These are phyloP conservation scores for Lindbergichthys nudifrons DNA, from an alignment of 2,797 vertebrate species.

Conservation along the genomic window DNA sequence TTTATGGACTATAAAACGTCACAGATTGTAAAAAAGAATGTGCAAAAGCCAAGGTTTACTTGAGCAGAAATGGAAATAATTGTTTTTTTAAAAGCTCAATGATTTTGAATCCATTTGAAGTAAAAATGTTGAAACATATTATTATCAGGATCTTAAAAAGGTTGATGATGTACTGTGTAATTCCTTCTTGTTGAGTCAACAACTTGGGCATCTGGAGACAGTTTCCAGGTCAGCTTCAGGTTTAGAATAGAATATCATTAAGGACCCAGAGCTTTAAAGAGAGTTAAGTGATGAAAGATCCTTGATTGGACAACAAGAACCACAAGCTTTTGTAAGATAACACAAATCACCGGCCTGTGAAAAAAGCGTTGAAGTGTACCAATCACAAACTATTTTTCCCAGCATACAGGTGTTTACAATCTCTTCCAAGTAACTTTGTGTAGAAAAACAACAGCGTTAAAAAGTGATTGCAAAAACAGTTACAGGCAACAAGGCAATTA, in stretches of 20 bases:
- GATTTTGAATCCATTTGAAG: slow-evolving; percentile 7
- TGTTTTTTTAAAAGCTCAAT: neutral
- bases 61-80: slow-evolving; percentile 29
- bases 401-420: slow-evolving; percentile 77
- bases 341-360: slow-evolving; percentile 45
- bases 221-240: slow-evolving; percentile 61
- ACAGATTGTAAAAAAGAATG: slow-evolving; percentile 54
- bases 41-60: slow-evolving; percentile 38
- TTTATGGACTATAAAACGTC: slow-evolving; percentile 47
- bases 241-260: slow-evolving; percentile 61
- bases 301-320: slow-evolving; percentile 48
- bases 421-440: slow-evolving; percentile 66
- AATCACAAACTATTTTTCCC: slow-evolving; percentile 52
- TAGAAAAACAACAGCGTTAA: slow-evolving; percentile 68
- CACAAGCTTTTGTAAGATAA: slow-evolving; percentile 65
- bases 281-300: slow-evolving; percentile 71
- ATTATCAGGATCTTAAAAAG: too few relatives aligned
- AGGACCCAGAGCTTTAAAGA: slow-evolving; percentile 63
- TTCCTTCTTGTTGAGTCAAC: slow-evolving; percentile 43
- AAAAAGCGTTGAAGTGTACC: slow-evolving; percentile 51
- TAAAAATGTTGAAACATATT: slow-evolving; percentile 9
- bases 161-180: slow-evolving; percentile 20
- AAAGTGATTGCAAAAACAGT: slow-evolving; percentile 50
- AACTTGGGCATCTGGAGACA: slow-evolving; percentile 73
- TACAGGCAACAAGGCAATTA: slow-evolving; percentile 72